Conservation (phyloP, 2,113 vertebrate species). For the Gymnobelideus leadbeateri region DNA sequence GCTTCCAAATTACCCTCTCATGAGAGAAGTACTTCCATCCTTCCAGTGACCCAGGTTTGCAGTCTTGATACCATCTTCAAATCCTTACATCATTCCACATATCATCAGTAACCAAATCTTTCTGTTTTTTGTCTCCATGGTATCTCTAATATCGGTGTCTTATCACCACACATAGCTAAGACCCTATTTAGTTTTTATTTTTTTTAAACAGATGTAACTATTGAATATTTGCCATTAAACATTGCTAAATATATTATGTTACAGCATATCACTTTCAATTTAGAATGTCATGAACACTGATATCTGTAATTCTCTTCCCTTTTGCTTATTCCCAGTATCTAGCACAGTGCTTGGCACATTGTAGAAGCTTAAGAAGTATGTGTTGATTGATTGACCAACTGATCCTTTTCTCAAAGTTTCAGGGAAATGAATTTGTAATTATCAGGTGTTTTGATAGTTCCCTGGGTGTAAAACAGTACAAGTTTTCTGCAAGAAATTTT, state of each 20-base stretch:
- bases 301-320: neutral
- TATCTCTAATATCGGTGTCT: neutral
- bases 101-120: neutral
- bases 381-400: neutral
- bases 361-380: neutral
- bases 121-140: neutral
- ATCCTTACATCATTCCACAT: neutral
- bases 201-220: neutral
- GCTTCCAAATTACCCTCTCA: neutral
- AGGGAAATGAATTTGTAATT: neutral
- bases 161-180: neutral
- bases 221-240: conserved; percentile 26
- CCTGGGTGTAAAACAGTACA: neutral
- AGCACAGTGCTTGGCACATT: neutral
- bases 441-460: neutral
- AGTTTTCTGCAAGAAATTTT: neutral
- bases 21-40: neutral
- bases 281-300: conserved; percentile 91
- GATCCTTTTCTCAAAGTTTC: neutral
- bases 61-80: neutral
- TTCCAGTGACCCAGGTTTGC: neutral
- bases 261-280: conserved; percentile 91
- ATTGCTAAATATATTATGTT: conserved; percentile 97
- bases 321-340: neutral
- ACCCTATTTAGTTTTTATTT: neutral